Conservation (phyloP, 2,113 vertebrate species). For the Sturnira hondurensis region DNA sequence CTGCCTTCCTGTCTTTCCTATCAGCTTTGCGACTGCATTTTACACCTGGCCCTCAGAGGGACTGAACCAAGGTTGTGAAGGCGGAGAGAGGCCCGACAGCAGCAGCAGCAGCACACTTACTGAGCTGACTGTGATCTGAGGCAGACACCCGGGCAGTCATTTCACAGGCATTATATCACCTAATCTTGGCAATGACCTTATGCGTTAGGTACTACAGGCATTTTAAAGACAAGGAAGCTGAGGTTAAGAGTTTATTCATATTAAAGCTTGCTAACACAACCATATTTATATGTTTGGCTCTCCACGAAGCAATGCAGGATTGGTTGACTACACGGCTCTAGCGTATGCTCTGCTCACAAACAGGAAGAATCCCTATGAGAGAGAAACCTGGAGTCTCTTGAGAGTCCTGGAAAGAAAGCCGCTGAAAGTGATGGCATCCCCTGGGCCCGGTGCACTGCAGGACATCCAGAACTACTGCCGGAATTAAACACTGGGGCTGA, state of each 20-base stretch:
- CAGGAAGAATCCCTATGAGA: background rate
- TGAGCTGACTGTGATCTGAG: background rate
- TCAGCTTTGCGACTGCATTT: rapidly evolving
- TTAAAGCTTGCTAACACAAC: background rate
- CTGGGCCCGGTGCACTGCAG: background rate
- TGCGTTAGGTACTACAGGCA: background rate
- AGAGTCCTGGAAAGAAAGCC: background rate
- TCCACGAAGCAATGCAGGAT: background rate
- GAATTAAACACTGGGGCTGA: background rate
- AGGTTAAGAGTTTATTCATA: background rate
- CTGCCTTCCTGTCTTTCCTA: background rate
- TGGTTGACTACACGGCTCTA: background rate
- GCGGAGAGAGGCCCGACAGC: background rate
- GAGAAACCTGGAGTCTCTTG: background rate
- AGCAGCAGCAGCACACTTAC: background rate
- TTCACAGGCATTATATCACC: background rate
- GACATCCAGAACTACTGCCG: background rate
- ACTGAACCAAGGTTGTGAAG: background rate
- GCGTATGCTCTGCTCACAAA: background rate
- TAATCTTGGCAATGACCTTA: background rate
- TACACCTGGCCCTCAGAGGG: background rate
- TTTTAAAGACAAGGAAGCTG: background rate
- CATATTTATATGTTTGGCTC: background rate
- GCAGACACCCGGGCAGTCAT: background rate
- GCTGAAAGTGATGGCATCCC: background rate